phyloP scores from a whole-genome alignment of 2,888 invertebrate species.

The Rosalia funebris region DNA sequence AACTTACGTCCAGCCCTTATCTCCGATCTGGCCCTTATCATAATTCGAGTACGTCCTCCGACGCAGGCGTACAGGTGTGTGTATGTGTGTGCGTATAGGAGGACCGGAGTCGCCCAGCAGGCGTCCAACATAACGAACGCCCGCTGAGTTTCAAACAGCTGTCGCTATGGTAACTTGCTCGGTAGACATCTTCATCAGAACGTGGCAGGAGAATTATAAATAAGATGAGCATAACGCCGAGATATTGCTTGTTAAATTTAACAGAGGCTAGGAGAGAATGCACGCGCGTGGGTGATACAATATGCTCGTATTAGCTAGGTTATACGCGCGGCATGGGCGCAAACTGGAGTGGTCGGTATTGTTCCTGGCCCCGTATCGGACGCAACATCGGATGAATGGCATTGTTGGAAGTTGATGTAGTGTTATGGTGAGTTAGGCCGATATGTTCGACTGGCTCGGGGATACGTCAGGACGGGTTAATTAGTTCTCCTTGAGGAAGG shows the following conservation, averaged over 20 bases:
- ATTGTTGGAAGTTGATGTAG: slow-evolving; percentile 29
- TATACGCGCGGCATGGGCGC: slow-evolving; percentile 12
- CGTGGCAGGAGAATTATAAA: slow-evolving; percentile 59
- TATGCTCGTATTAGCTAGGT: slow-evolving; percentile 30
- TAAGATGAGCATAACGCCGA: slow-evolving; percentile 57
- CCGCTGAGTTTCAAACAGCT: slow-evolving; percentile 59
- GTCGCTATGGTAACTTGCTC: slow-evolving; percentile 61
- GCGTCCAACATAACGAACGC: slow-evolving; percentile 57
- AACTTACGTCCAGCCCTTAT: slow-evolving; percentile 2
- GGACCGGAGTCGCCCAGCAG: slow-evolving; percentile 46
- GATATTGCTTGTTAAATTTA: slow-evolving; percentile 57
- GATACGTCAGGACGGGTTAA: slow-evolving; percentile 24
- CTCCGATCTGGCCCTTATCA: slow-evolving; percentile 12
- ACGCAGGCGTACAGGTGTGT: slow-evolving; percentile 23
- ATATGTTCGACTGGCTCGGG: slow-evolving; percentile 19
- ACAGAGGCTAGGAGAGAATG: slow-evolving; percentile 38
- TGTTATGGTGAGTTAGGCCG: slow-evolving; percentile 28
- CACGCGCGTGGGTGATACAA: slow-evolving; percentile 38
- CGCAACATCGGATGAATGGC: slow-evolving; percentile 19
- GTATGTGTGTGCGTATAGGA: neutral
- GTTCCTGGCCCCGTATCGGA: slow-evolving; percentile 21
- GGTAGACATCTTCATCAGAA: slow-evolving; percentile 63
- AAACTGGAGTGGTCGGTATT: slow-evolving; percentile 23
- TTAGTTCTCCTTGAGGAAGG: slow-evolving; percentile 22
- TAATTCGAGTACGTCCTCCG: neutral